phyloP scores from a whole-genome alignment of 2,113 vertebrate genomes.

The Notechis scutatus region DNA sequence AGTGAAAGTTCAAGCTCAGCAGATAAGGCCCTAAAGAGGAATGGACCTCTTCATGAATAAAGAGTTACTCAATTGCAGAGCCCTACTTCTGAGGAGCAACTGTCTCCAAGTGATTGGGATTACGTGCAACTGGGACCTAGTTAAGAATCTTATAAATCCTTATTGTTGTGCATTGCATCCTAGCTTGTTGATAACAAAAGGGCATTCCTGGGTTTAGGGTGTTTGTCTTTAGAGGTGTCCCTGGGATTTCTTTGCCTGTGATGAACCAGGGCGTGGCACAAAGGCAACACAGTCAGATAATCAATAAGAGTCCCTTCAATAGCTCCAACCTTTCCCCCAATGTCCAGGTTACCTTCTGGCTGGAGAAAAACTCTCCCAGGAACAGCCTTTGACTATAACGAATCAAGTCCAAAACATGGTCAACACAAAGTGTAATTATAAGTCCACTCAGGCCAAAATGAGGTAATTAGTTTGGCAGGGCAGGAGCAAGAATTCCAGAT shows the following conservation, averaged over 20 bases:
- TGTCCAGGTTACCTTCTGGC: too few species aligned
- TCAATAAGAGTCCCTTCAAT: too few species aligned
- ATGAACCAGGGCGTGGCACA: too few species aligned
- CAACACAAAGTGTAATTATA: too few species aligned
- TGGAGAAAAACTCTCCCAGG: too few species aligned
- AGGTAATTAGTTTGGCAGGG: too few species aligned
- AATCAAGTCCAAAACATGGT: too few species aligned
- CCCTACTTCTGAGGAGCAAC: neutral
- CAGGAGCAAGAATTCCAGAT: too few species aligned
- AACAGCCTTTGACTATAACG: too few species aligned
- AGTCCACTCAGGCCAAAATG: too few species aligned
- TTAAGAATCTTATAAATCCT: neutral
- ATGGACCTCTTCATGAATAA: neutral
- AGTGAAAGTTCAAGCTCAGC: neutral
- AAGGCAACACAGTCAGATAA: too few species aligned
- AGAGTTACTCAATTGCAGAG: neutral
- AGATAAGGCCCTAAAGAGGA: neutral
- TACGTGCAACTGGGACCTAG: neutral
- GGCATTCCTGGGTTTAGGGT: neutral
- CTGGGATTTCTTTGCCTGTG: neutral
- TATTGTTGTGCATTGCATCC: neutral
- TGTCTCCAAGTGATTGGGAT: neutral
- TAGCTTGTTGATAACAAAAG: neutral
- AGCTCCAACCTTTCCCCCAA: too few species aligned
- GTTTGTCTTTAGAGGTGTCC: neutral